These are phyloP conservation scores for Romanogobio albipinnatus DNA, from an alignment of 2,113 vertebrate species.

Conservation along the genomic window DNA sequence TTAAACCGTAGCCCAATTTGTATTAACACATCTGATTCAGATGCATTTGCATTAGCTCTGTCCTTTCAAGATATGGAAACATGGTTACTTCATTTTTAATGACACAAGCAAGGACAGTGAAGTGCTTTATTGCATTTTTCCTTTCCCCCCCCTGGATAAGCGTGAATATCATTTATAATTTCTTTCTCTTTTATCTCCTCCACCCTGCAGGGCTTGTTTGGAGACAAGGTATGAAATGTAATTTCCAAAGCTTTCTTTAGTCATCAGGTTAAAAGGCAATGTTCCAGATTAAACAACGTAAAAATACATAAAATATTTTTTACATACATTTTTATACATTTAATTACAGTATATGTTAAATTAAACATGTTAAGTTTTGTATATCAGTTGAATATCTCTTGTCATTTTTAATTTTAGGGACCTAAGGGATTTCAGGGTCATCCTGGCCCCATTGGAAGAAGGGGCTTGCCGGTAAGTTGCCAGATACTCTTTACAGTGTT, in stretches of 20 bases:
- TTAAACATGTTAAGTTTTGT: neutral
- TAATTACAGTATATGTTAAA: neutral
- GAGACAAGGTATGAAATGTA: conserved; percentile 78
- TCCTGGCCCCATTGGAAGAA: conserved; percentile 74
- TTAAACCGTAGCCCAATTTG: neutral
- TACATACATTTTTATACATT: too few species aligned
- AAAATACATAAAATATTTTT: neutral
- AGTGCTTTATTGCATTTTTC: conserved; percentile 15
- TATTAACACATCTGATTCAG: neutral
- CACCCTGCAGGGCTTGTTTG: conserved; percentile 77
- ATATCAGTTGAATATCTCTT: neutral
- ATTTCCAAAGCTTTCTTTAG: conserved; percentile 22
- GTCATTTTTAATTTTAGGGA: conserved; percentile 72
- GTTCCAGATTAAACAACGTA: neutral
- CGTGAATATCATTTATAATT: conserved; percentile 52
- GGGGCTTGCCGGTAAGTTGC: conserved; percentile 78
- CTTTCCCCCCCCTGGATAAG: neutral
- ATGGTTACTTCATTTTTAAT: conserved; percentile 36
- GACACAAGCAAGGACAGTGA: conserved; percentile 20
- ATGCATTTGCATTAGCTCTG: neutral
- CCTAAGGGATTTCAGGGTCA: conserved; percentile 82
- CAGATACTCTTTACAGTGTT: neutral
- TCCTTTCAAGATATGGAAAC: conserved; percentile 27
- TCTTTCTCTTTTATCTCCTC: conserved; percentile 47
- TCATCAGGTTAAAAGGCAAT: conserved; percentile 29